A percentile compares a stretch with the other conserved stretches of the same genome.
These are phyloP conservation scores for Gyps fulvus DNA, from an alignment of 2,113 vertebrate species.

Conservation along the genomic window DNA sequence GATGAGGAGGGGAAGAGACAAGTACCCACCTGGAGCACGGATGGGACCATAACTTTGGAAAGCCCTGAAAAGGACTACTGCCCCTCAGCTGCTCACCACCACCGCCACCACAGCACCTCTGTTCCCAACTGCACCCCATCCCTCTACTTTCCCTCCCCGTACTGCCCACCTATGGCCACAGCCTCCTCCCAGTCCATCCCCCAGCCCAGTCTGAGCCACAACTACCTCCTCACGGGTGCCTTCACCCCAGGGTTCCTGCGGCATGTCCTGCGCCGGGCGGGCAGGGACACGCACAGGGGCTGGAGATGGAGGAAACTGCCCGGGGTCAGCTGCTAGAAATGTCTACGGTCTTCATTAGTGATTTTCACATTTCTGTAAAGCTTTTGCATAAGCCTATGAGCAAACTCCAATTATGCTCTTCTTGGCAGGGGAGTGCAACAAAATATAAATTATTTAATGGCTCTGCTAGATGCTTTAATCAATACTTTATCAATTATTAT, in stretches of 20 bases:
- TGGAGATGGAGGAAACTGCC: background rate
- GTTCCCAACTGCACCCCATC: background rate
- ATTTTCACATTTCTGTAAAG: background rate
- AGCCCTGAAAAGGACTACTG: background rate
- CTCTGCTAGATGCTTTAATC: background rate
- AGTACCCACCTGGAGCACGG: background rate
- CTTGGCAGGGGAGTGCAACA: background rate
- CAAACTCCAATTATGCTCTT: background rate
- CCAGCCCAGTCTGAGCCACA: background rate
- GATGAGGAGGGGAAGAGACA: background rate
- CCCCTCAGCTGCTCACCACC: background rate
- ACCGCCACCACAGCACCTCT: background rate
- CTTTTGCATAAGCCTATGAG: background rate
- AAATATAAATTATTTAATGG: background rate
- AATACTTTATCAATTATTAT: background rate
- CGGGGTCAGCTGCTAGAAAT: no score
- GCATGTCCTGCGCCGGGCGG: no score
- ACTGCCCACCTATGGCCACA: background rate
- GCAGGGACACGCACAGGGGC: accelerated
- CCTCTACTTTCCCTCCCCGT: no score
- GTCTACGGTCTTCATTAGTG: background rate
- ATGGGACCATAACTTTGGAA: background rate
- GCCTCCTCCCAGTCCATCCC: background rate
- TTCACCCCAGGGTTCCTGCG: background rate
- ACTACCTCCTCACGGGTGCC: accelerated